These are phyloP conservation scores for Ranitomeya variabilis DNA, from an alignment of 2,113 vertebrate genomes.

Conservation along the genomic window DNA sequence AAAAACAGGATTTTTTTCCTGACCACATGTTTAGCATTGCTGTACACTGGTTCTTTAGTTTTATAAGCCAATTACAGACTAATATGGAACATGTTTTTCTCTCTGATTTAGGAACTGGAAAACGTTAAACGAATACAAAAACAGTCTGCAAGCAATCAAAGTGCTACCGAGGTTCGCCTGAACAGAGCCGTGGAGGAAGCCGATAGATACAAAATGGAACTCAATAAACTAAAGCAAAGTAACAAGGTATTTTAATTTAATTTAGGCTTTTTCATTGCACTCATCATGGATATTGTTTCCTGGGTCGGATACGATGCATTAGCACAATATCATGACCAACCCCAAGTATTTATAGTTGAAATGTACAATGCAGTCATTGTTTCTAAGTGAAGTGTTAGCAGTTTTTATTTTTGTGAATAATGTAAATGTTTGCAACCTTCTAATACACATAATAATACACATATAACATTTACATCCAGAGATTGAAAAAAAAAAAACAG, in stretches of 20 bases:
- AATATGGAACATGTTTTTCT: slow-evolving; percentile 25
- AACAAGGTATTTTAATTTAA: slow-evolving; percentile 77
- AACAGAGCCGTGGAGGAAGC: slow-evolving; percentile 90
- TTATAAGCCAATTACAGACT: not conserved
- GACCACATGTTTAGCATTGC: not conserved
- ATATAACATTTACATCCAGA: no score
- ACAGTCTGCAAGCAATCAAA: slow-evolving; percentile 77
- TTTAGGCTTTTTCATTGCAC: not conserved
- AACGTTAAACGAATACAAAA: slow-evolving; percentile 79
- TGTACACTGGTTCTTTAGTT: not conserved
- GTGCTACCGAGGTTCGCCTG: slow-evolving; percentile 82
- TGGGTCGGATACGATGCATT: not conserved
- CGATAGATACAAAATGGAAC: slow-evolving; percentile 80
- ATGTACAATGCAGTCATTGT: not conserved
- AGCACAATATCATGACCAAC: not conserved
- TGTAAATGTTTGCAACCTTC: not conserved
- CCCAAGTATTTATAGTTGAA: not conserved
- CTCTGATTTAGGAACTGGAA: slow-evolving; percentile 81
- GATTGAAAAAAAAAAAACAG: no score
- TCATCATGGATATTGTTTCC: not conserved
- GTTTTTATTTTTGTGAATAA: not conserved
- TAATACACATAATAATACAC: not conserved
- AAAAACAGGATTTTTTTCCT: not conserved
- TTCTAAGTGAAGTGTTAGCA: no score
- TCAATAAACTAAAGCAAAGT: slow-evolving; percentile 82